These are phyloP conservation scores for Tiliqua scincoides DNA, from an alignment of 2,113 vertebrate species.

Conservation along the genomic window DNA sequence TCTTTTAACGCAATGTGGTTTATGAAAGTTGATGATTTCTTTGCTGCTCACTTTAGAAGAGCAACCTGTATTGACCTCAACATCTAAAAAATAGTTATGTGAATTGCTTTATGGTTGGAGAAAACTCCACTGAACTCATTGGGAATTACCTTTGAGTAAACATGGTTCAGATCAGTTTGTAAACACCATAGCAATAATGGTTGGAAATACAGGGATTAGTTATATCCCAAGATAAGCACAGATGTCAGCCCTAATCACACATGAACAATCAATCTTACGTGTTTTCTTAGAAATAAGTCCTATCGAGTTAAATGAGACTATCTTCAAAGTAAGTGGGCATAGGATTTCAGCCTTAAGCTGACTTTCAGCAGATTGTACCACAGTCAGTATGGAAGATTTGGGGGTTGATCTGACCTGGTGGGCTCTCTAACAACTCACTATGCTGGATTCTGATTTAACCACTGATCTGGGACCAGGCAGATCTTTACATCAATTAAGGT, in stretches of 20 bases:
- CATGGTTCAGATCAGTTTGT: neutral
- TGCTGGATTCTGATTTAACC: too few species aligned
- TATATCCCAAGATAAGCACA: neutral
- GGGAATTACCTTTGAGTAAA: neutral
- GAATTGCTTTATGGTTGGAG: neutral
- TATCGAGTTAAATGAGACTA: neutral
- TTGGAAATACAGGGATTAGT: neutral
- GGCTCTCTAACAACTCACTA: too few species aligned
- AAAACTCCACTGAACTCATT: neutral
- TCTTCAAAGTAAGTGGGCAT: neutral
- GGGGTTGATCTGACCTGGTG: too few species aligned
- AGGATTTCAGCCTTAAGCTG: neutral
- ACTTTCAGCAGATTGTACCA: neutral
- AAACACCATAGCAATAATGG: neutral
- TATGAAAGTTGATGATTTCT: neutral
- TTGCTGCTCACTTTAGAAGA: neutral
- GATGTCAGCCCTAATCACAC: neutral
- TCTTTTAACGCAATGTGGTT: neutral
- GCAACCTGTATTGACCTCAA: neutral
- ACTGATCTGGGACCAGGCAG: too few species aligned
- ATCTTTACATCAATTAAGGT: neutral
- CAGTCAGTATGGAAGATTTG: too few species aligned
- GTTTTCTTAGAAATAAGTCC: neutral
- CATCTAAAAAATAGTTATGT: neutral
- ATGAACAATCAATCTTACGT: neutral